These are phyloP conservation scores for Eustalomyia histrio DNA, from an alignment of 2,888 invertebrate species.

Conservation along the genomic window DNA sequence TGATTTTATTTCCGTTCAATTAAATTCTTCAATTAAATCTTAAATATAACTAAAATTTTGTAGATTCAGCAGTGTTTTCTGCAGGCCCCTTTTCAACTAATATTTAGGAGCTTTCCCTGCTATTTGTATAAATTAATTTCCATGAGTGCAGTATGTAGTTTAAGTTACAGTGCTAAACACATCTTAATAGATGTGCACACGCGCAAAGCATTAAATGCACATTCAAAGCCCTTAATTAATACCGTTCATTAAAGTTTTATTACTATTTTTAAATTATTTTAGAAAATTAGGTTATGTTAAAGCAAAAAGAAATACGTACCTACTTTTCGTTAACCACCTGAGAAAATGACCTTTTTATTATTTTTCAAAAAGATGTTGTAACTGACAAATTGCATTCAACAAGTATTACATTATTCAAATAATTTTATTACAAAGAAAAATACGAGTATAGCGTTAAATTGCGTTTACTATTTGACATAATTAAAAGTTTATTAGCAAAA, in stretches of 20 bases:
- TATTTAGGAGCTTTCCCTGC: too few species aligned
- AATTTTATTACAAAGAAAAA: neutral
- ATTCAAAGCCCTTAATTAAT: conserved; percentile 46
- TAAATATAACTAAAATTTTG: too few species aligned
- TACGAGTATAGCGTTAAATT: conserved; percentile 7
- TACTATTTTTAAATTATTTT: conserved; percentile 5
- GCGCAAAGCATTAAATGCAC: conserved; percentile 25
- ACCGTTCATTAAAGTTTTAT: conserved; percentile 3
- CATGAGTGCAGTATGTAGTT: neutral
- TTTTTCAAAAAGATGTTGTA: conserved; percentile 31
- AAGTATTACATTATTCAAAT: neutral
- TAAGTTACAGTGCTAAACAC: conserved; percentile 1
- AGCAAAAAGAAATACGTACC: neutral
- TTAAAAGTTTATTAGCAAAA: conserved; percentile 12
- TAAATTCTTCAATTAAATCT: too few species aligned
- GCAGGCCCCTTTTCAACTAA: too few species aligned
- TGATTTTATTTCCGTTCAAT: too few species aligned
- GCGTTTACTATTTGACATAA: conserved; percentile 7
- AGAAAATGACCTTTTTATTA: conserved; percentile 22
- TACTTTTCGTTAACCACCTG: neutral
- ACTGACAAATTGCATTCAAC: conserved; percentile 17
- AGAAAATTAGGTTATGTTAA: conserved; percentile 1
- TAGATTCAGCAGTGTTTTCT: too few species aligned
- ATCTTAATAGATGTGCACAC: conserved; percentile 35
- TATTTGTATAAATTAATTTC: too few species aligned